These are phyloP conservation scores for Oreotragus oreotragus DNA, from an alignment of 2,113 vertebrate species.

Conservation along the genomic window DNA sequence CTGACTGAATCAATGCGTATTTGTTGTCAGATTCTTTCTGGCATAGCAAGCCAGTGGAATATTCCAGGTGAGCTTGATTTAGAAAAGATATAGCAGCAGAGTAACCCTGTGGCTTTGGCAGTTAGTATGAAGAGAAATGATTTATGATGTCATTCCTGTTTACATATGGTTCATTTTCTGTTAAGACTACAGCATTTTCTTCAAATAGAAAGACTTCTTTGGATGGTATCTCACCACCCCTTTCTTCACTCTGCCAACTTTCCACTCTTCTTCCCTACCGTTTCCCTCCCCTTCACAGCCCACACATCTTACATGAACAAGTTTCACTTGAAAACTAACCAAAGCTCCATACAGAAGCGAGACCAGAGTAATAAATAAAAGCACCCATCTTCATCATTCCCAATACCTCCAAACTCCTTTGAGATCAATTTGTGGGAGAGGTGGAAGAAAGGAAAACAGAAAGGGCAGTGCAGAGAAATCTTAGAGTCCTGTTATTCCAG, in stretches of 20 bases:
- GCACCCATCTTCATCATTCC: background rate
- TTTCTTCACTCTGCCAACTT: background rate
- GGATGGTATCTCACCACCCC: background rate
- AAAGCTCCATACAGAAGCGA: background rate
- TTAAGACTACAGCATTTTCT: background rate
- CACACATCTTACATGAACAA: background rate
- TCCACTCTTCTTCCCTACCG: background rate
- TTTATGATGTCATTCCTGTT: slow-evolving; percentile 26
- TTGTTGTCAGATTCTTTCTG: slow-evolving; percentile 53
- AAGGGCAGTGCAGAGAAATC: background rate
- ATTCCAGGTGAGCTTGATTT: slow-evolving; percentile 52
- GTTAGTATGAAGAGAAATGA: slow-evolving; percentile 44
- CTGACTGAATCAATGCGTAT: slow-evolving; percentile 24
- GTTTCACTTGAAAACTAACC: background rate
- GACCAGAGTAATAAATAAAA: background rate
- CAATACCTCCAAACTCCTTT: background rate
- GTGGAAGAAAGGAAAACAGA: background rate
- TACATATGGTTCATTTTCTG: slow-evolving; percentile 52
- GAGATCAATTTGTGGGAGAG: background rate
- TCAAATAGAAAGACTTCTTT: background rate
- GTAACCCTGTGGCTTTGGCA: slow-evolving; percentile 14
- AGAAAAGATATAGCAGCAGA: slow-evolving; percentile 30
- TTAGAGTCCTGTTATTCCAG: background rate
- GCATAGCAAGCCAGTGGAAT: background rate
- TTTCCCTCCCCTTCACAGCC: background rate